Base-by-base conservation (phyloP, 1,140 invertebrate species). In the Oscheius sp. region DNA sequence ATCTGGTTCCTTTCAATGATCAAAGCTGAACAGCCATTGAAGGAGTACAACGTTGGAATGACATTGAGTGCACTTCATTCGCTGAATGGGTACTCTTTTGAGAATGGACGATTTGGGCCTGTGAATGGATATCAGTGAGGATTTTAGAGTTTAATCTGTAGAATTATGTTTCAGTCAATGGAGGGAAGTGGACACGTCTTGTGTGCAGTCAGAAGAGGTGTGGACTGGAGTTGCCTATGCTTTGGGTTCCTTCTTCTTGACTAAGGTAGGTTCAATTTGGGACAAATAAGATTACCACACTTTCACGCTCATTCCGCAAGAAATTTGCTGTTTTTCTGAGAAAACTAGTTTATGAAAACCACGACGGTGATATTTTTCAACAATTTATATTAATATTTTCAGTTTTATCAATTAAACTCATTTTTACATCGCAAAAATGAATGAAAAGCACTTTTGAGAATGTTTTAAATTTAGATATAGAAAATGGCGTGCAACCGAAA, bases 151-250 rank as follows among this genome's bases (percentile, higher is more conserved):
- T 45, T 65, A 42, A 20, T 28, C 7, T 3, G 3, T 3, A 18
- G 36, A 52, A 13, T 10, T 29, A 93, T 90, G 85, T 64, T 72
- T 26, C 42, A 73, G 70, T 31, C 32, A 65, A 3, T 42, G 46
- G 34, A 38, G 42, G 26, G 4, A 35, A 36, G 87, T 91, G 45
- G 93, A 95, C 85, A 86, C 85, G 10, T 89, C 88, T 36, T 90
- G 90, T 35, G 85, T 93, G 67, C 93, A 95, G 86, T 92, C 92
- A 79, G 91, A 92, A 85, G 93, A 96, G 87, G 90, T 92, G 76
- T 96, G 94, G 94, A 90, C 89, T 1, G 94, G 94, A 0, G 91
- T 94, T 35, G 91, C 90, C 0, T 95, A 93, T 82, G 90, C 89
- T 1, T 81, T 95, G 1, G 91, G 92, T 3, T 90, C 93, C 3